phyloP scores from a whole-genome alignment of 2,888 invertebrate species.

The Drosophila nr. fundita region DNA sequence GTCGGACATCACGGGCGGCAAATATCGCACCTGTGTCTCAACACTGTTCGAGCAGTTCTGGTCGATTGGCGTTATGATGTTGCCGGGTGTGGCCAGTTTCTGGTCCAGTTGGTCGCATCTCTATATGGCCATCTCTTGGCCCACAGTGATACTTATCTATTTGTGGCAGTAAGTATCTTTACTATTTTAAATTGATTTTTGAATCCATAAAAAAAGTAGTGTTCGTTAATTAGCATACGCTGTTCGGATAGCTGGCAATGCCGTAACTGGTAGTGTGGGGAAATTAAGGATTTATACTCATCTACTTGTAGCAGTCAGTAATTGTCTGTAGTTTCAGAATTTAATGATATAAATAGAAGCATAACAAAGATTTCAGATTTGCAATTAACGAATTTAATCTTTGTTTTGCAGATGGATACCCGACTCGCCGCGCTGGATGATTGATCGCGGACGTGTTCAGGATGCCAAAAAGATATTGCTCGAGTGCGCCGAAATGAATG shows the following conservation, averaged over 20 bases:
- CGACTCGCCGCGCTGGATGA: constrained; percentile 86
- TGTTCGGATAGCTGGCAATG: background rate
- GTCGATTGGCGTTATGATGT: constrained; percentile 86
- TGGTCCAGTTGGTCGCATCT: constrained; percentile 85
- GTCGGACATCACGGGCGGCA: constrained; percentile 85
- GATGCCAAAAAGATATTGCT: constrained; percentile 84
- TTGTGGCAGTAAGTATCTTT: constrained; percentile 83
- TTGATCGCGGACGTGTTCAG: constrained; percentile 84
- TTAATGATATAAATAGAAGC: background rate
- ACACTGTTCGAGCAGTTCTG: constrained; percentile 85
- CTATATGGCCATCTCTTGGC: constrained; percentile 85
- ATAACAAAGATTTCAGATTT: background rate
- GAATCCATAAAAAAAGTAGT: background rate
- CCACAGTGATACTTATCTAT: constrained; percentile 85
- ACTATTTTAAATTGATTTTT: background rate
- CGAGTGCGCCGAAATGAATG: constrained; percentile 84
- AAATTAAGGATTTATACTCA: background rate
- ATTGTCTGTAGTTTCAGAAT: background rate
- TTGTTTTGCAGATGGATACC: constrained; percentile 84
- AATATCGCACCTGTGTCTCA: constrained; percentile 83
- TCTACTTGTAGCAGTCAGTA: background rate
- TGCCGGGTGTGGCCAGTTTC: constrained; percentile 85
- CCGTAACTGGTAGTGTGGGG: background rate
- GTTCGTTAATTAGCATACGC: background rate
- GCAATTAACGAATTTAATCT: background rate